Evolutionary conservation across 1,140 invertebrate species (phyloP), one percentile per base, ranked within the genome.

Genomic region (Mactra quadrangularis): DNA sequence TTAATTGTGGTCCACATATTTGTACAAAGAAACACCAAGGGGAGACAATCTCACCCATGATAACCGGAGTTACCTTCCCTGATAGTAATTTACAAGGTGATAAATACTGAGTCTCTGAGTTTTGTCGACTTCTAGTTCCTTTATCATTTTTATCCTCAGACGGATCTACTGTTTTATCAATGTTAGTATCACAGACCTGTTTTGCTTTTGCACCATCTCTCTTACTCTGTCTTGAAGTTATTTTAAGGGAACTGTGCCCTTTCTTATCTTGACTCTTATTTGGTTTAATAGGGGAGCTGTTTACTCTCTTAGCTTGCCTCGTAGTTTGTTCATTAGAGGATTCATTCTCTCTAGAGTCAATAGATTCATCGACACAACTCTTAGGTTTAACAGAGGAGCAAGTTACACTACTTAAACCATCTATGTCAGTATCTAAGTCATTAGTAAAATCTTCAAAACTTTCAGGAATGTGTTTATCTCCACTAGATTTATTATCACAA

Each of bases 1-100:
- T 66, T 52, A 81, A 29, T 52, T 81, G 52, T 19, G 52, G 38
- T 27, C 66, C 64, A 57, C 47, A 57, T 41, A 35, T 35, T 17
- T 81, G 62, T 6, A 81, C 50, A 50, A 81, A 81, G 66, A 81
- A 81, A 33, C 77, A 81, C 77, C 77, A 81, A 60, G 77, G 77
- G 66, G 77, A 81, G 53, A 81, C 64, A 50, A 81, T 45, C 35
- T 81, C 77, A 57, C 64, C 60, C 6, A 81, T 41, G 27, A 81
- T 50, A 29, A 81, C 66, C 25, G 64, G 77, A 47, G 77, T 81
- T 52, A 81, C 62, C 59, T 41, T 76, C 17, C 74, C 74, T 41
- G 38, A 25, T 41, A 60, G 57, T 13, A 76, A 38, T 25, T 15
- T 62, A 19, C 45, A 25, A 29, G 74, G 25, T 17, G 6, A 55